A percentile compares a stretch with the other conserved stretches of the same genome.
Evolutionary conservation across 2,888 invertebrate genomes (phyloP).

Genomic region (Tridacna crocea): DNA sequence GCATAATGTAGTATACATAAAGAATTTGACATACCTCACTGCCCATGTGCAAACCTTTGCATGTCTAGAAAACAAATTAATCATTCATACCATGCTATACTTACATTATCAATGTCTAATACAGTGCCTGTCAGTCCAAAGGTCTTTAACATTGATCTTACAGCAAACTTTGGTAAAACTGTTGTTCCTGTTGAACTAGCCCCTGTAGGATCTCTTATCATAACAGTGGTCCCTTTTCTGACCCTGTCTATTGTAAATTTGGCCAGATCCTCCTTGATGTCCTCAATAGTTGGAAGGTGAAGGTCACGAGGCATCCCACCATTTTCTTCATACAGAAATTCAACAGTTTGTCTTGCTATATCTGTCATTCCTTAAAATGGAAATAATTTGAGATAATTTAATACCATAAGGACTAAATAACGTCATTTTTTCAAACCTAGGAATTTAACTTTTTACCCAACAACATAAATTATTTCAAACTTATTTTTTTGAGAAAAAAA

Average conservation of each 20-base stretch:
- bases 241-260: constrained; percentile 84
- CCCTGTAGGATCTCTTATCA: constrained; percentile 76
- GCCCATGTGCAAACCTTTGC: too few species aligned
- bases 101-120: constrained; percentile 83
- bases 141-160: constrained; percentile 83
- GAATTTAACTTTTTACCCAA: too few species aligned
- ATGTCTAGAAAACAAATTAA: too few species aligned
- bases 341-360: constrained; percentile 84
- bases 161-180: constrained; percentile 82
- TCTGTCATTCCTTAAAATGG: constrained; percentile 82
- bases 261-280: constrained; percentile 84
- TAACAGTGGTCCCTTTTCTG: constrained; percentile 83
- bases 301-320: constrained; percentile 84
- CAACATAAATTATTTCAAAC: too few species aligned
- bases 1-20: too few species aligned
- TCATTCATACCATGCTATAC: background rate
- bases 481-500: too few species aligned
- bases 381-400: constrained; percentile 1
- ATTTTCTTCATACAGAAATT: constrained; percentile 84
- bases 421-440: too few species aligned
- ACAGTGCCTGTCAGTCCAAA: constrained; percentile 84
- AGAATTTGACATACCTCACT: too few species aligned
- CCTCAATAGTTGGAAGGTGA: constrained; percentile 84
- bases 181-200: constrained; percentile 70
- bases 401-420: too few species aligned